Conservation (phyloP, 2,797 vertebrate species). For the Sebastolobus altivelis region DNA sequence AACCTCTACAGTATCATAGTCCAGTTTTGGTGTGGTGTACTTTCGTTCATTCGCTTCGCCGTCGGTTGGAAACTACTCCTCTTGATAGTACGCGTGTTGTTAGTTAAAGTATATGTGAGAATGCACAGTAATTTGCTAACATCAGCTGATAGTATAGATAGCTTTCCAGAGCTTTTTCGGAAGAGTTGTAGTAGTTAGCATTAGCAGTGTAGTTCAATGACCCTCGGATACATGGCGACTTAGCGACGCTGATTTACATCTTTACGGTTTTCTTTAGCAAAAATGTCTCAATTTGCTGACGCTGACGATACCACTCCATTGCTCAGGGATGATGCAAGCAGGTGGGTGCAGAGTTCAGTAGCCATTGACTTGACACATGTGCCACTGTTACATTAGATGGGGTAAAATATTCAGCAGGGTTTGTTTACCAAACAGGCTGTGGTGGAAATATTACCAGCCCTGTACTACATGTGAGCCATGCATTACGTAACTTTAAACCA, state of each 20-base stretch:
- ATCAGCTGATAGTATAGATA: neutral
- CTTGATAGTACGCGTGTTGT: neutral
- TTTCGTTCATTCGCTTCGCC: neutral
- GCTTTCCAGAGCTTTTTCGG: neutral
- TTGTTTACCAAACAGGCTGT: conserved; percentile 5
- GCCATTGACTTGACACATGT: neutral
- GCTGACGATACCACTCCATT: conserved; percentile 77
- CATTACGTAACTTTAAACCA: neutral
- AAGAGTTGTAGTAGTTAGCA: neutral
- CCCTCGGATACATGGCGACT: conserved; percentile 52
- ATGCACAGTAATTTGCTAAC: neutral
- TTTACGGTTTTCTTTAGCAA: neutral
- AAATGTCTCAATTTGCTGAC: conserved; percentile 77
- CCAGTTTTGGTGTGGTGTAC: neutral
- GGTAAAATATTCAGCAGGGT: neutral
- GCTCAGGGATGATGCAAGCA: conserved; percentile 75
- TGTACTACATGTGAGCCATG: neutral
- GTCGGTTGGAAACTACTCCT: neutral
- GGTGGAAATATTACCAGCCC: neutral
- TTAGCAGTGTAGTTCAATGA: conserved; percentile 43
- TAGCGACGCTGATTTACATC: neutral
- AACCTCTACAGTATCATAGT: neutral
- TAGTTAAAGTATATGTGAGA: neutral
- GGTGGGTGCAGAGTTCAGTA: conserved; percentile 71
- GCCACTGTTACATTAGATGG: neutral